Percentiles rank a stretch among this genome's conserved stretches.
Evolutionary conservation across 2,888 invertebrate species (phyloP).

Genomic region (Noctua fimbriata): DNA sequence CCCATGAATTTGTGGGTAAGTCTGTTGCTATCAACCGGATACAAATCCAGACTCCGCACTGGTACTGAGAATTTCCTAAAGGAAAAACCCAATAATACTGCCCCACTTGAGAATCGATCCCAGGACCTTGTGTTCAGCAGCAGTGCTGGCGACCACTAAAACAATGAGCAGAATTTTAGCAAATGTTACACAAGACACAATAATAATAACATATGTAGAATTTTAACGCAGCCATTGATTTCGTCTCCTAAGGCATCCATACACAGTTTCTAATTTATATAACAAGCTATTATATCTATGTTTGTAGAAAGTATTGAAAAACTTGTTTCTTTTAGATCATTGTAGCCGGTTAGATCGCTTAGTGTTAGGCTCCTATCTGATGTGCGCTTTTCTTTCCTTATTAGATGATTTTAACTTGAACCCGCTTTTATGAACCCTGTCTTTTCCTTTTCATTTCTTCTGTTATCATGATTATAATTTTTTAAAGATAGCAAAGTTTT

Average conservation of each 20-base stretch:
- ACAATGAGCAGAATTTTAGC: constrained; percentile 23
- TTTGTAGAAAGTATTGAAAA: constrained; percentile 71
- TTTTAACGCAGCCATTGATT: constrained; percentile 51
- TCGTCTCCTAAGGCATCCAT: constrained; percentile 48
- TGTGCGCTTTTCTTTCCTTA: constrained; percentile 43
- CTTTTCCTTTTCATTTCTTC: background rate
- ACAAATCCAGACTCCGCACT: background rate
- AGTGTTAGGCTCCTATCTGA: constrained; percentile 38
- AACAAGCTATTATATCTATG: constrained; percentile 63
- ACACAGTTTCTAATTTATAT: constrained; percentile 71
- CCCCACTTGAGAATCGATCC: background rate
- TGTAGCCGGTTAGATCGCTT: constrained; percentile 35
- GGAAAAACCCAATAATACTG: background rate
- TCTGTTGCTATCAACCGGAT: background rate
- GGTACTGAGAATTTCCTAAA: background rate
- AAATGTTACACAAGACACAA: constrained; percentile 50
- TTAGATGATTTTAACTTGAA: constrained; percentile 15
- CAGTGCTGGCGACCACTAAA: background rate
- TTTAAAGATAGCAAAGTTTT: constrained; percentile 8
- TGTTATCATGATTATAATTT: constrained; percentile 1
- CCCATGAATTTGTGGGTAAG: background rate
- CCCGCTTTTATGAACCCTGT: constrained; percentile 6
- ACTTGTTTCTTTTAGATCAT: constrained; percentile 66
- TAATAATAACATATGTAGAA: constrained; percentile 52
- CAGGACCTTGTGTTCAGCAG: background rate